Conservation (phyloP, 1,140 invertebrate species). For the Nasonia vitripennis region DNA sequence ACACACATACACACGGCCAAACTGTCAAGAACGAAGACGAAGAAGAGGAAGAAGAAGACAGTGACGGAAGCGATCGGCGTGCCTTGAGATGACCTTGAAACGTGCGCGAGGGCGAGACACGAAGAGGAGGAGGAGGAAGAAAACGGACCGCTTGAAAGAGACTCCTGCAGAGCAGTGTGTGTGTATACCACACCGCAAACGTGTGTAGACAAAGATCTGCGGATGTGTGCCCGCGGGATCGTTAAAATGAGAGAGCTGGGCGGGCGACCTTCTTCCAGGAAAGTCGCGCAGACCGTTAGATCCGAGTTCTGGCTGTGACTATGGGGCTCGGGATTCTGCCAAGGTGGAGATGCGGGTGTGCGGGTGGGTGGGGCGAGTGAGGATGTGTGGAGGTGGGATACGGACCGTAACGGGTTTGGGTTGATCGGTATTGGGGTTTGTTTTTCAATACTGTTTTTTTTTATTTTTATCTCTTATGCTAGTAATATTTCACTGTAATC, state of each 20-base stretch:
- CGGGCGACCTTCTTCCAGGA: conserved; percentile 37
- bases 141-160: neutral
- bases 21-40: neutral
- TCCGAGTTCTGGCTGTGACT: neutral
- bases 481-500: no score
- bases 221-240: neutral
- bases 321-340: no score
- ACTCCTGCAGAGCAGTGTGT: neutral
- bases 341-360: neutral
- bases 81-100: conserved; percentile 44
- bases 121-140: neutral
- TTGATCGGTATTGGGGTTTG: no score
- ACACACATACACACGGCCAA: no score
- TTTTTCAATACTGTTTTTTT: no score
- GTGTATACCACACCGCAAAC: neutral
- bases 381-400: no score
- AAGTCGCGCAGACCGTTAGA: conserved; percentile 19
- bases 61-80: neutral
- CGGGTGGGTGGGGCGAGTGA: neutral
- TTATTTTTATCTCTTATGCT: no score
- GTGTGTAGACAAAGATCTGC: conserved; percentile 2
- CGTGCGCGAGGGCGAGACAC: neutral
- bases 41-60: neutral
- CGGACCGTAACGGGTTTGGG: no score
- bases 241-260: conserved; percentile 5